These are phyloP conservation scores for Trypoxylus dichotomus DNA, from an alignment of 1,140 invertebrate species.

Conservation along the genomic window DNA sequence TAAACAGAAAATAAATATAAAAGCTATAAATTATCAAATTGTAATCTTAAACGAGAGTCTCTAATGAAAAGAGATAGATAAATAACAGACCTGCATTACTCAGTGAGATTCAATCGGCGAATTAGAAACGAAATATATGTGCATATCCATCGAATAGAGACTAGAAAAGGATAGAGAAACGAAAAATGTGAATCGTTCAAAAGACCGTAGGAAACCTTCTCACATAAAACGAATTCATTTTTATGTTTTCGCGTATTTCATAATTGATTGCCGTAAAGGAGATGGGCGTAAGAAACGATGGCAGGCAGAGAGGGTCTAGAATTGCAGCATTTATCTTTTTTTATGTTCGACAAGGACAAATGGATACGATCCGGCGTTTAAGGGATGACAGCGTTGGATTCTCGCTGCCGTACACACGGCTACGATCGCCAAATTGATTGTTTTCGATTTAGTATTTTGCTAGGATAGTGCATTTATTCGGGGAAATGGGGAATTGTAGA, in stretches of 20 bases:
- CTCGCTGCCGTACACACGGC: background rate
- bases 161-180: conserved; percentile 24
- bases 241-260: conserved; percentile 43
- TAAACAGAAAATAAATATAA: no score
- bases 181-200: conserved; percentile 25
- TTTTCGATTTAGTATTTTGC: background rate
- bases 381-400: background rate
- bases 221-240: conserved; percentile 37
- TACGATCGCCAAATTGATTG: background rate
- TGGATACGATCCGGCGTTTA: conserved; percentile 30
- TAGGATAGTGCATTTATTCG: background rate
- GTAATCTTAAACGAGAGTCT: no score
- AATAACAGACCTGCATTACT: background rate
- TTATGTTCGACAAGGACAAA: conserved; percentile 40
- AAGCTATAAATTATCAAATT: no score
- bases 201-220: conserved; percentile 29
- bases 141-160: background rate
- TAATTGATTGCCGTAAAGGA: conserved; percentile 42
- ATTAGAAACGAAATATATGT: no score
- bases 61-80: no score
- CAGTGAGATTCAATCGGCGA: background rate
- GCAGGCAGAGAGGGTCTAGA: conserved; percentile 28
- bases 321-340: conserved; percentile 43
- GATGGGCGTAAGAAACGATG: conserved; percentile 13
- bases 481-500: background rate